phyloP scores from a whole-genome alignment of 2,797 vertebrate genomes.

The Oophaga sylvatica region DNA sequence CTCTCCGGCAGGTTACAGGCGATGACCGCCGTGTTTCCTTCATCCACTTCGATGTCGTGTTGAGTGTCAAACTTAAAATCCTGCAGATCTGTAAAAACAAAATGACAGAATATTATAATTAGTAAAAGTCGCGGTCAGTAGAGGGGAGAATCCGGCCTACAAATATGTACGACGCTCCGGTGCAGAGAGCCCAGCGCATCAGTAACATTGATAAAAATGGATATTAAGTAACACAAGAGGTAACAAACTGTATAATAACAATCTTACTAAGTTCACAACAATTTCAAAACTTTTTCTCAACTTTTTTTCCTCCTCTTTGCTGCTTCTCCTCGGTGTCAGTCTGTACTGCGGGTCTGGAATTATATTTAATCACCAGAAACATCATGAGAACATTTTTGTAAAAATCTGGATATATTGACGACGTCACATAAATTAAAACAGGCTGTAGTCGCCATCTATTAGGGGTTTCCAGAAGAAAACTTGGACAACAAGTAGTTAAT shows the following conservation, averaged over 20 bases:
- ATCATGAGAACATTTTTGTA: too few species aligned
- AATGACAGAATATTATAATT: too few species aligned
- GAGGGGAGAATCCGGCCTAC: too few species aligned
- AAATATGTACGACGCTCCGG: background rate
- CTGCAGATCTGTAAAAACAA: conserved; percentile 82
- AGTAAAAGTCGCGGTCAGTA: background rate
- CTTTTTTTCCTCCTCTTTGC: background rate
- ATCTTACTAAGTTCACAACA: too few species aligned
- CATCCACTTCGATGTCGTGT: conserved; percentile 95
- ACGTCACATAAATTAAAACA: background rate
- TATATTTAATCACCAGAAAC: background rate
- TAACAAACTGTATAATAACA: too few species aligned
- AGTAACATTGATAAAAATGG: background rate
- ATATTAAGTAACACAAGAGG: too few species aligned
- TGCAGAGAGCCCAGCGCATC: background rate
- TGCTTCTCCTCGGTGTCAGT: background rate
- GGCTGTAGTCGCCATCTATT: background rate
- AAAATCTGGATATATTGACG: too few species aligned
- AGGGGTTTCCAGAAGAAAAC: background rate
- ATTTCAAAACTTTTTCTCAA: too few species aligned
- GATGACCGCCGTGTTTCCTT: conserved; percentile 95
- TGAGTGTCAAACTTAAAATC: conserved; percentile 93
- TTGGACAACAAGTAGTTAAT: conserved; percentile 9
- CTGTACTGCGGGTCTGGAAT: background rate
- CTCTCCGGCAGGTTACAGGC: conserved; percentile 95